phyloP scores from a whole-genome alignment of 2,113 vertebrate genomes.

The Embiotoca jacksoni region DNA sequence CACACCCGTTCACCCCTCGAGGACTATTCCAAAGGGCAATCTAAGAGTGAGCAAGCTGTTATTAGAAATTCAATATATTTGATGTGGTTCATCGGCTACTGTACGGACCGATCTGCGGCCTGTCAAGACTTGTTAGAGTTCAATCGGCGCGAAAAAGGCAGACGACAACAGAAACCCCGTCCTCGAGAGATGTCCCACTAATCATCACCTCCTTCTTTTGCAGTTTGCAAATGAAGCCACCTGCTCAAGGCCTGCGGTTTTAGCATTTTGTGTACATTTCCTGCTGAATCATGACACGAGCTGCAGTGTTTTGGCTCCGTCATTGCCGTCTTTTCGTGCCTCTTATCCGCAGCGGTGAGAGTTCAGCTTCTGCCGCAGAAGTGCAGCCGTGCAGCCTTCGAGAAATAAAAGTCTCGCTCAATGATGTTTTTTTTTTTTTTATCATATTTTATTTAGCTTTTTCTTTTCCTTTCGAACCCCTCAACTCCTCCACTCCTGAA shows the following conservation, averaged over 20 bases:
- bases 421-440: not conserved
- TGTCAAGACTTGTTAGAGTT: slow-evolving; percentile 45
- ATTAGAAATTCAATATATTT: slow-evolving; percentile 45
- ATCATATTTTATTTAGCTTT: slow-evolving; percentile 1
- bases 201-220: not conserved
- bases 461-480: slow-evolving; percentile 9
- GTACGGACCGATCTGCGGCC: slow-evolving; percentile 30
- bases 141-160: slow-evolving; percentile 19
- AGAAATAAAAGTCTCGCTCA: slow-evolving; percentile 8
- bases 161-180: not conserved
- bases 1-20: slow-evolving; percentile 7
- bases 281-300: not conserved
- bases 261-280: not conserved
- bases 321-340: not conserved
- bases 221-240: slow-evolving; percentile 6
- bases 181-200: slow-evolving; percentile 7
- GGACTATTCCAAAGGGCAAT: slow-evolving; percentile 44
- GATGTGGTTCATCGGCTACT: slow-evolving; percentile 49
- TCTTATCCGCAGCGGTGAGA: not conserved
- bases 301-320: not conserved
- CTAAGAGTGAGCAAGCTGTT: slow-evolving; percentile 37
- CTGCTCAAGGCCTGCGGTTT: not conserved
- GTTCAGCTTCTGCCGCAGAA: slow-evolving; percentile 11
- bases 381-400: not conserved
- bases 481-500: not conserved